Evolutionary conservation across 2,888 invertebrate species (phyloP), one percentile per base, ranked within the genome.

Genomic region (Labia minor): DNA sequence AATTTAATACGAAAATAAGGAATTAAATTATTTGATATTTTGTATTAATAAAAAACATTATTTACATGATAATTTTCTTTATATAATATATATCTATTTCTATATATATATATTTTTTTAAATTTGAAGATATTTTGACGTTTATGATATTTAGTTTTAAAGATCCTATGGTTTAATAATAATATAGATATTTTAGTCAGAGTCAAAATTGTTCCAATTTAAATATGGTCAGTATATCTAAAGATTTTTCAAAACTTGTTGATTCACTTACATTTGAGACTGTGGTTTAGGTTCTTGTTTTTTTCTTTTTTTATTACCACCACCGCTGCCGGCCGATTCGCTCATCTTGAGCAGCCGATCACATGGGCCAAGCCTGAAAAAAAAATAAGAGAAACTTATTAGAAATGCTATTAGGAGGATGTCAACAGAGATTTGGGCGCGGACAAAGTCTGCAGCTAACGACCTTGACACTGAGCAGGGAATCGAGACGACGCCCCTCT

Each of bases 261-360:
- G 49, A 49, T 49, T 49, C n/a, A 81, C 83, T 83, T 77, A 84
- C 84, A 83, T 79, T 77, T 84, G 83, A 72, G 84, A 83, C 76
- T 83, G 83, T 72, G 83, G 82, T 78, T 83, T 83, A 71, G 81
- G 81, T 77, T 83, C 83, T 74, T 82, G 81, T 79, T 84, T 83
- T 80, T 83, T 83, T 76, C 83, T 80, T 77, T 83, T 84, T 78
- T 83, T 83, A 77, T 79, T 81, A 11, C 3, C n/a, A 3, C 26
- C 8, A 26, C n/a, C n/a, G 73, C 78, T 78, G 77, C 82, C 80
- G 81, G 84, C 82, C 78, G 80, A 79, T 68, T 72, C 85, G 85
- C 87, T 89, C 89, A 89, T 89, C 86, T 89, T 88, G 86, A 86
- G 85, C 87, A 88, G 89, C 83, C 90, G 85, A 83, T 91, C 90